Percentiles rank a stretch among this genome's conserved stretches.
Evolutionary conservation across 2,113 vertebrate genomes (phyloP).

Genomic region (Leptobrachium leishanense): DNA sequence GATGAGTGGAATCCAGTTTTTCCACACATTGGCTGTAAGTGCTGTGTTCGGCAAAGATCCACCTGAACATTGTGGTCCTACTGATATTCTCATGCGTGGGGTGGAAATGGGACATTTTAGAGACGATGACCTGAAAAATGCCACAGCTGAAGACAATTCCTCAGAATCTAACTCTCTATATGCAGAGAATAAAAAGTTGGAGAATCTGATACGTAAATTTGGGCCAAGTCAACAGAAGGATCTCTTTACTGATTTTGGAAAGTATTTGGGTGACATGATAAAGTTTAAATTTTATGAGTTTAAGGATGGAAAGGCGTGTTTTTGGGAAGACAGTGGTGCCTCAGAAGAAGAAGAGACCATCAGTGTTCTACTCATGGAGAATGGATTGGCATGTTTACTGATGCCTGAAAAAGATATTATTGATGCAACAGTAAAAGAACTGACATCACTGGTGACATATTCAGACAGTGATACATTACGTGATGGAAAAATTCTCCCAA

Average conservation of each 20-base stretch:
- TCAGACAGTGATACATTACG: too few species aligned
- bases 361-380: constrained; percentile 46
- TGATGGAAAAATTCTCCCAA: too few species aligned
- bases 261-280: constrained; percentile 13
- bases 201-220: constrained; percentile 42
- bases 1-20: constrained; percentile 32
- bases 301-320: constrained; percentile 23
- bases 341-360: constrained; percentile 15
- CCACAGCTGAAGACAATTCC: neutral
- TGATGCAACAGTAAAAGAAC: constrained; percentile 26
- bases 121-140: constrained; percentile 30
- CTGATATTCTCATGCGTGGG: constrained; percentile 45
- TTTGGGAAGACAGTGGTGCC: neutral
- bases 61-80: constrained; percentile 1
- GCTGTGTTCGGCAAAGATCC: neutral
- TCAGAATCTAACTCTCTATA: neutral
- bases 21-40: constrained; percentile 32
- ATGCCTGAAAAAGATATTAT: constrained; percentile 5
- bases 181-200: neutral
- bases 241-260: constrained; percentile 39
- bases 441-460: constrained; percentile 41
- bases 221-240: constrained; percentile 42
- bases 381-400: constrained; percentile 40
- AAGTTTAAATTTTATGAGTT: constrained; percentile 43
- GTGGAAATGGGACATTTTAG: constrained; percentile 42